Percentiles rank a stretch among this genome's conserved stretches.
phyloP scores from a whole-genome alignment of 1,140 invertebrate genomes.

The Asbolus verrucosus region DNA sequence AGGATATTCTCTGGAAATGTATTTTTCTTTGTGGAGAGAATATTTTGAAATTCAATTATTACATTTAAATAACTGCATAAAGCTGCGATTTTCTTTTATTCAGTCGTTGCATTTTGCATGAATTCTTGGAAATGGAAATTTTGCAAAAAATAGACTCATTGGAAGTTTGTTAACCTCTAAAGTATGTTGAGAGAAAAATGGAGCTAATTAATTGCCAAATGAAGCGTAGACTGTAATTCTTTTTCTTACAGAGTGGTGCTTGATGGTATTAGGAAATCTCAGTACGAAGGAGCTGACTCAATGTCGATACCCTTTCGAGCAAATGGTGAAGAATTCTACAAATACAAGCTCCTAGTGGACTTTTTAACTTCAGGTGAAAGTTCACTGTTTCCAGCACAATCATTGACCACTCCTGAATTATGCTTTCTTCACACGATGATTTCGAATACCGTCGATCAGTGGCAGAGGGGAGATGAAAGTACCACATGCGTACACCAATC shows the following conservation, averaged over 20 bases:
- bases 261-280: slow-evolving; percentile 72
- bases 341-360: slow-evolving; percentile 71
- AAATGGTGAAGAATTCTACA: slow-evolving; percentile 71
- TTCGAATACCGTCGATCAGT: slow-evolving; percentile 70
- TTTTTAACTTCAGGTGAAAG: slow-evolving; percentile 69
- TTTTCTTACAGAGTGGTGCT: slow-evolving; percentile 72
- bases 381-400: slow-evolving; percentile 65
- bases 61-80: too few relatives aligned
- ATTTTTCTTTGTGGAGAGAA: too few relatives aligned
- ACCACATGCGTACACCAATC: slow-evolving; percentile 7
- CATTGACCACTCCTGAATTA: slow-evolving; percentile 67
- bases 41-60: too few relatives aligned
- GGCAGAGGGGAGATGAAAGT: slow-evolving; percentile 68
- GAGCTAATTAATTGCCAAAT: too few relatives aligned
- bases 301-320: slow-evolving; percentile 71
- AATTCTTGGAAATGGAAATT: too few relatives aligned
- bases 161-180: too few relatives aligned
- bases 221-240: too few relatives aligned
- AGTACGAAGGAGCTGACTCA: slow-evolving; percentile 65
- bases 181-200: too few relatives aligned
- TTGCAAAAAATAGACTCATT: too few relatives aligned
- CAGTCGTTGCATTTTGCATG: too few relatives aligned
- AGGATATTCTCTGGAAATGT: too few relatives aligned
- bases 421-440: slow-evolving; percentile 72
- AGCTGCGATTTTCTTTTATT: too few relatives aligned